Base-by-base conservation (phyloP, 2,113 vertebrate genomes). In the Hypomesus transpacificus region DNA sequence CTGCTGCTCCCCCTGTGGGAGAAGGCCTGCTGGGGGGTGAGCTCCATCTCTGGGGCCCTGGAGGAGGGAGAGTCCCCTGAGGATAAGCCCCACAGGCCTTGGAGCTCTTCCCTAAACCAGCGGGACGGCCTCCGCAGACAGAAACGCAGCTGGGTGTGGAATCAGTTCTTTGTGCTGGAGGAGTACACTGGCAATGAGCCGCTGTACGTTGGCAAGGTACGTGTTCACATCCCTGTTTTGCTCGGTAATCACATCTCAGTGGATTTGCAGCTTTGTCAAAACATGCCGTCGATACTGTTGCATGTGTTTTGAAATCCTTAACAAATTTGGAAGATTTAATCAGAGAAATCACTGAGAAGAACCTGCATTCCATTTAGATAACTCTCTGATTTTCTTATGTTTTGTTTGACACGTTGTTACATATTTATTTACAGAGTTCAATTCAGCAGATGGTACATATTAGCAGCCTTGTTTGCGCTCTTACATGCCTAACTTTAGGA, bases 81-180 rank as follows among this genome's bases (percentile, higher is more conserved):
- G 39, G 39, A 46, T 46, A 46, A 46, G 39, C 39, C 73, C 74
- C 81, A 85, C 54, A 59, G 73, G 71, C n/a, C 63, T 17, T 39
- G 20, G 68, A 46, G 34, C 39, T 46, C 9, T 46, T 13, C 39
- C 39, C 9, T 13, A 46, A 9, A 46, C 84, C 74, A 83, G 54
- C 91, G 90, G 87, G 92, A 91, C 74, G 82, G 87, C 0, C 85
- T 82, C 72, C 87, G 76, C n/a, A 93, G 96, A 84, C 93, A 94
- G 74, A 98, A 94, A 80, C 95, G 97, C 86, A 98, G 96, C 93
- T 98, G 97, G 97, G 97, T 98, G 82, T 98, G 97, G 97, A 98
- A 98, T 89, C 97, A 98, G 66, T 98, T 98, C 93, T 98, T 98
- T 86, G 97, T 98, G 53, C 90, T 98, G 89, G 97, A 98, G 87